phyloP scores from a whole-genome alignment of 2,888 invertebrate species.

The Trachelus iudaicus region DNA sequence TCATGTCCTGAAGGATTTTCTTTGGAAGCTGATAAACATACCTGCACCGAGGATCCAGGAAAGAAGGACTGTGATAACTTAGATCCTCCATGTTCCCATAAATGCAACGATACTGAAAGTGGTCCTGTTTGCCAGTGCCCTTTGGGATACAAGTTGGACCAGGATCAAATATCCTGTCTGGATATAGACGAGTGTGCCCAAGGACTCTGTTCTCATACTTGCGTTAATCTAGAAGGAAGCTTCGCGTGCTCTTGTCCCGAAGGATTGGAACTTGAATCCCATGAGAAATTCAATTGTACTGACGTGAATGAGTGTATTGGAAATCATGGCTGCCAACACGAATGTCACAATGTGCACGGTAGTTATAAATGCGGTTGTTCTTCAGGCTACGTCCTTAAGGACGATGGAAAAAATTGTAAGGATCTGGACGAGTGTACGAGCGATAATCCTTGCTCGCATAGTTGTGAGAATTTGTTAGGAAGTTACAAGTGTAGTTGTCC shows the following conservation, averaged over 20 bases:
- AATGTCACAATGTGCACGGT: slow-evolving; percentile 68
- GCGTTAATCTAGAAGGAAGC: slow-evolving; percentile 68
- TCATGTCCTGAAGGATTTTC: slow-evolving; percentile 65
- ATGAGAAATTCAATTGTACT: slow-evolving; percentile 37
- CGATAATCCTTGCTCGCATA: slow-evolving; percentile 27
- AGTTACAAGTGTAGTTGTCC: slow-evolving; percentile 66
- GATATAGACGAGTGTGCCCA: slow-evolving; percentile 70
- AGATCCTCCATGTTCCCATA: slow-evolving; percentile 41
- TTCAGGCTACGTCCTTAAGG: slow-evolving; percentile 61
- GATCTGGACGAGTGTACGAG: slow-evolving; percentile 62
- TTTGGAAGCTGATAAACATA: slow-evolving; percentile 41
- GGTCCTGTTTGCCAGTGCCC: slow-evolving; percentile 69
- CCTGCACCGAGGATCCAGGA: slow-evolving; percentile 46
- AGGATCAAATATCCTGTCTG: slow-evolving; percentile 60
- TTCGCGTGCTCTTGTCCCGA: slow-evolving; percentile 68
- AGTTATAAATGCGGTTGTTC: slow-evolving; percentile 70
- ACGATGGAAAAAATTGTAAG: slow-evolving; percentile 60
- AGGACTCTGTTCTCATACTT: slow-evolving; percentile 70
- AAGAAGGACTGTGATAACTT: slow-evolving; percentile 34
- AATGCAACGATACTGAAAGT: slow-evolving; percentile 52
- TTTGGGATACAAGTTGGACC: slow-evolving; percentile 64
- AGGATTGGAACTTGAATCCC: slow-evolving; percentile 52
- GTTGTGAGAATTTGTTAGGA: slow-evolving; percentile 63
- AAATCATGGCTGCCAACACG: slow-evolving; percentile 60
- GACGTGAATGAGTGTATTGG: slow-evolving; percentile 36